phyloP scores from a whole-genome alignment of 2,113 vertebrate species.

The Rallus limicola region DNA sequence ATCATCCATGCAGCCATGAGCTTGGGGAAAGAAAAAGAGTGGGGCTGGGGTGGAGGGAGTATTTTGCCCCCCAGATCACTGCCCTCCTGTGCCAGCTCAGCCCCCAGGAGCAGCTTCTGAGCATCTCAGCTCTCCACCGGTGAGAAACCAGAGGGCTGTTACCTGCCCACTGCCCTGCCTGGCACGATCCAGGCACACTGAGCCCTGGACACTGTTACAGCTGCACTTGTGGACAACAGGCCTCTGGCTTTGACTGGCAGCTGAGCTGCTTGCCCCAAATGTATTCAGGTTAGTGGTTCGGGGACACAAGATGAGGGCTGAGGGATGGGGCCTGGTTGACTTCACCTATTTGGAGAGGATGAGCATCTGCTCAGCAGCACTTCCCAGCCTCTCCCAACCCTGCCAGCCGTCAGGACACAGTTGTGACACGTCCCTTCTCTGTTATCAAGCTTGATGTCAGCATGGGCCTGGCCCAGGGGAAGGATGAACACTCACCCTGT shows the following conservation, averaged over 20 bases:
- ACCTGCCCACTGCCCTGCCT: not conserved
- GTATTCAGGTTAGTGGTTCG: not conserved
- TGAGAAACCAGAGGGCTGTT: not conserved
- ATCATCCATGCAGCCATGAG: not conserved
- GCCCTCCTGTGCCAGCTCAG: not conserved
- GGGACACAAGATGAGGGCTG: not conserved
- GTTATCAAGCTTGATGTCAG: not conserved
- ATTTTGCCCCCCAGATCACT: not conserved
- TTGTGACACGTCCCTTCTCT: not conserved
- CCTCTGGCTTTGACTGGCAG: not conserved
- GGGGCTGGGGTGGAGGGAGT: not conserved
- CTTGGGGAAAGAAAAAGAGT: not conserved
- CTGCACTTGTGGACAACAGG: accelerated
- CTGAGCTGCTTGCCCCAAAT: not conserved
- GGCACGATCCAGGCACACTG: not conserved
- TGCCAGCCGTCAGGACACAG: not conserved
- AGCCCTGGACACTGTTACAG: not conserved
- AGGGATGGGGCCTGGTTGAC: not conserved
- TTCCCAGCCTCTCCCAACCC: not conserved
- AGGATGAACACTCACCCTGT: not conserved
- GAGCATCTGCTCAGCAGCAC: not conserved
- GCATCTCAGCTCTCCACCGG: not conserved
- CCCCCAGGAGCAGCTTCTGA: not conserved
- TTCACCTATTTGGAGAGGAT: accelerated
- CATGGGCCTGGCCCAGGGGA: not conserved